Conservation (phyloP, 2,888 invertebrate species). For the Plagiodera versicolora region DNA sequence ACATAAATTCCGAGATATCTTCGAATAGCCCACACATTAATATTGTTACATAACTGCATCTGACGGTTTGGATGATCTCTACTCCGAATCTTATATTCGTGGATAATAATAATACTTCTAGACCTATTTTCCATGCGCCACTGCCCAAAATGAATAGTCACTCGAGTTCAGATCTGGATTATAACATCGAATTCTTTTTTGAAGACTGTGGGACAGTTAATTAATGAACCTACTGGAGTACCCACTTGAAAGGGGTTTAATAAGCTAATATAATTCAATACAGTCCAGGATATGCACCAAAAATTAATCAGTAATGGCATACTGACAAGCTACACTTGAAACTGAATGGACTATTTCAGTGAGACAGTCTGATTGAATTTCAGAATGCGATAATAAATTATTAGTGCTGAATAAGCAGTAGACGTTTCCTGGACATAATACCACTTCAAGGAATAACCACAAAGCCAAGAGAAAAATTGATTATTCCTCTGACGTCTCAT, state of each 20-base stretch:
- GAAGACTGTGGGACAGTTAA: neutral
- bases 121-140: neutral
- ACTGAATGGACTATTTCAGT: too few species aligned
- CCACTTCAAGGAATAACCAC: neutral
- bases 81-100: too few species aligned
- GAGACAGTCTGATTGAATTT: too few species aligned
- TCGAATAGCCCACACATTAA: too few species aligned
- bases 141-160: neutral
- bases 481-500: neutral
- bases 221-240: neutral
- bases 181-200: neutral
- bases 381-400: too few species aligned
- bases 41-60: too few species aligned
- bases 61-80: too few species aligned
- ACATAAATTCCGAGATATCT: too few species aligned
- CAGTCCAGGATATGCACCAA: too few species aligned
- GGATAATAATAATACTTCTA: neutral
- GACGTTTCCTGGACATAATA: neutral
- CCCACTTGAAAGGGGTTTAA: neutral
- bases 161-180: neutral
- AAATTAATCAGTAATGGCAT: too few species aligned
- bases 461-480: slow-evolving; percentile 21
- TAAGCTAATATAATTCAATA: neutral
- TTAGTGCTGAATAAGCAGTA: neutral
- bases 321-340: too few species aligned